Percentiles rank a stretch among this genome's conserved stretches.
phyloP scores from a whole-genome alignment of 2,797 vertebrate genomes.

The Malacoctenus gilli region DNA sequence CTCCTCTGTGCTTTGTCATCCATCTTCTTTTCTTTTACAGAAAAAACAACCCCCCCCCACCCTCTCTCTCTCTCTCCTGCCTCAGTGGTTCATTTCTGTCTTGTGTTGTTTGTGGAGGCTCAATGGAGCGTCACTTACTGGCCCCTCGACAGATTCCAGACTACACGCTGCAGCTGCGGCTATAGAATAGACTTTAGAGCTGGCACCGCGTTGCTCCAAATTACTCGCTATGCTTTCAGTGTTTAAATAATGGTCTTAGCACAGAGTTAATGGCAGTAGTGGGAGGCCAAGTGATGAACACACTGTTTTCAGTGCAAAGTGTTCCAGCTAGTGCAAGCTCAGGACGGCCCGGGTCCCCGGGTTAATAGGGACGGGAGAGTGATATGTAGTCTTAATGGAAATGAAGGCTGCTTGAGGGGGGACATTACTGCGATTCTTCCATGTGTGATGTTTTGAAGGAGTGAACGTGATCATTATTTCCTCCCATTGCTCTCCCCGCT shows the following conservation, averaged over 20 bases:
- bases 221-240: slow-evolving; percentile 66
- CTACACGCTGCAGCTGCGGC: slow-evolving; percentile 73
- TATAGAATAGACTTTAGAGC: slow-evolving; percentile 57
- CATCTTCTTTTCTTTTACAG: slow-evolving; percentile 54
- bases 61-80: slow-evolving; percentile 55
- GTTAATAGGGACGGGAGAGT: slow-evolving; percentile 64
- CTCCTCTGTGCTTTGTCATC: slow-evolving; percentile 57
- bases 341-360: slow-evolving; percentile 46
- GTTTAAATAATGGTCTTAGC: slow-evolving; percentile 76
- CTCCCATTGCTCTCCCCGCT: slow-evolving; percentile 44
- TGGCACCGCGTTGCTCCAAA: slow-evolving; percentile 67
- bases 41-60: slow-evolving; percentile 55
- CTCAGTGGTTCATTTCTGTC: slow-evolving; percentile 72
- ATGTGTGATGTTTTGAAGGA: slow-evolving; percentile 68
- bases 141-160: slow-evolving; percentile 77
- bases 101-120: slow-evolving; percentile 75
- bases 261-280: slow-evolving; percentile 66
- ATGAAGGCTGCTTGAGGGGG: slow-evolving; percentile 68
- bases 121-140: slow-evolving; percentile 77
- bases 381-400: slow-evolving; percentile 73
- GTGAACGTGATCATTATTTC: slow-evolving; percentile 63
- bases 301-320: slow-evolving; percentile 59
- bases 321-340: slow-evolving; percentile 43
- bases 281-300: slow-evolving; percentile 69
- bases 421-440: slow-evolving; percentile 61